phyloP scores from a whole-genome alignment of 2,113 vertebrate species.

The Anhinga rufa region DNA sequence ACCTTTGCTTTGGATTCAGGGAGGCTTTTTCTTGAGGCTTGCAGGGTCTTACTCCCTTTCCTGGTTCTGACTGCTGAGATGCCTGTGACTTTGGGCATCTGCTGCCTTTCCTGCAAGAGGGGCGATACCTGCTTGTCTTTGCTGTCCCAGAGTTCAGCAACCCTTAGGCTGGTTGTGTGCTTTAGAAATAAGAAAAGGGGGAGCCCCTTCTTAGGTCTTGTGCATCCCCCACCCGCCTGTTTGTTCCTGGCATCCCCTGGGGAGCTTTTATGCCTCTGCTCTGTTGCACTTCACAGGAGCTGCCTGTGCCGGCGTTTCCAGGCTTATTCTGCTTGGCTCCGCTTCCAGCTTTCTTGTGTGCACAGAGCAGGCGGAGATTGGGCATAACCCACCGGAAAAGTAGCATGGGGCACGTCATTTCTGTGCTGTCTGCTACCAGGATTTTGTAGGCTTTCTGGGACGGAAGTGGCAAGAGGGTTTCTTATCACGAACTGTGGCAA shows the following conservation, averaged over 20 bases:
- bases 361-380: neutral
- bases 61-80: neutral
- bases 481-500: neutral
- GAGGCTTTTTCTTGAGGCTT: neutral
- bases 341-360: neutral
- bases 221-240: neutral
- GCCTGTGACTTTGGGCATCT: neutral
- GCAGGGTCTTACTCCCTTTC: neutral
- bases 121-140: neutral
- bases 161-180: neutral
- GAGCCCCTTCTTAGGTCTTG: neutral
- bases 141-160: neutral
- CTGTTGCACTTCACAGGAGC: neutral
- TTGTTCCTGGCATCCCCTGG: neutral
- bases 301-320: accelerated
- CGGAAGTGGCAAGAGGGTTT: neutral
- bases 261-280: neutral
- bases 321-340: neutral
- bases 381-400: neutral
- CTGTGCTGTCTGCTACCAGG: neutral
- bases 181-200: neutral
- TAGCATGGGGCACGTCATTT: accelerated
- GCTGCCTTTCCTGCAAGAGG: neutral
- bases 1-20: neutral
- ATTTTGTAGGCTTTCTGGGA: neutral